Base-by-base conservation (phyloP, 2,113 vertebrate species). In the Acanthochromis polyacanthus region DNA sequence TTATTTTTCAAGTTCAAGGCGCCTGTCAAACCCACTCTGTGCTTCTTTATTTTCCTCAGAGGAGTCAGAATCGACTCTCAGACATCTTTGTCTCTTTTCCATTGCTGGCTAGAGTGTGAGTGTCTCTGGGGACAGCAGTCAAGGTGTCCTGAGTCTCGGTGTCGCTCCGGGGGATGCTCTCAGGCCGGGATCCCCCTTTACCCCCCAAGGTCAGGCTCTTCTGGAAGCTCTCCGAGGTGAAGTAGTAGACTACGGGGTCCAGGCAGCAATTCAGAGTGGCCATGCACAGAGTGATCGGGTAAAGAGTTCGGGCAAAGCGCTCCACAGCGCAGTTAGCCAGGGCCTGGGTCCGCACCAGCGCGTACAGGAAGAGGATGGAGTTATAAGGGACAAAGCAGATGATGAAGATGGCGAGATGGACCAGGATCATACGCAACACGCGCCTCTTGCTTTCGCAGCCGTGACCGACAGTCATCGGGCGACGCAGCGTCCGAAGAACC, bases 321-420 rank as follows among this genome's bases (percentile, higher is more conserved):
- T 98, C 97, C 72, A 99, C 88, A 38, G 94, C 89, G 62, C 97
- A 99, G 86, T 95, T 99, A 28, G 95, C 96, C 56, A 99, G 94
- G 0, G 97, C 95, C 82, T 97, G 97, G 46, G 97, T 98, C 19
- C 97, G 95, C 78, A 99, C 98, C 20, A 99, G 94, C 6, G 98
- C 96, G 0, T 99, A 99, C 17, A 99, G 71, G 82, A 99, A 99
- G 20, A 99, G 96, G 77, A 98, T 96, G 28, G 97, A 99, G 68
- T 99, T 99, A 88, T 99, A 99, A 0, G 98, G 98, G 22, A 99
- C 98, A 0, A 99, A 99, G 91, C 98, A 99, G 61, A 98, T 94
- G 0, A 99, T 95, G 16, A 99, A 99, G 77, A 99, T 97, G 89
- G 94, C 96, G 83, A 99, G 92, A 60, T 99, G 97, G 67, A 99